Evolutionary conservation across 2,888 invertebrate genomes (phyloP).

Genomic region (Cartodere bifasciata): DNA sequence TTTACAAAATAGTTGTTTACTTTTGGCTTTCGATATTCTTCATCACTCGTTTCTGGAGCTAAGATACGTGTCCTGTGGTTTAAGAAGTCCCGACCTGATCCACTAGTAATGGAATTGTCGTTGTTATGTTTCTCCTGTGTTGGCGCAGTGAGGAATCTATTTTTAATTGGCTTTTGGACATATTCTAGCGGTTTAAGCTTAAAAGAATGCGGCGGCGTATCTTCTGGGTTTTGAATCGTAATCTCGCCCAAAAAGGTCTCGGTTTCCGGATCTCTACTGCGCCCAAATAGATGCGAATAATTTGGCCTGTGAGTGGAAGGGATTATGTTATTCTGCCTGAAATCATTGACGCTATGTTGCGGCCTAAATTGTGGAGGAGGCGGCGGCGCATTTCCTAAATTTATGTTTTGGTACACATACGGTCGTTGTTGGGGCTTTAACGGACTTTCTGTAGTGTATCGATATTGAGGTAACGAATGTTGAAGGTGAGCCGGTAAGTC

Average conservation of each 20-base stretch:
- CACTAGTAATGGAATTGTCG: conserved; percentile 10
- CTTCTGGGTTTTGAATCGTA: conserved; percentile 49
- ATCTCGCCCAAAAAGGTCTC: conserved; percentile 52
- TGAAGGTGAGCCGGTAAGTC: conserved; percentile 32
- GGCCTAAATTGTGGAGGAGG: conserved; percentile 12
- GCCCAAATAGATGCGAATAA: conserved; percentile 39
- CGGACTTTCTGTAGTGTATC: conserved; percentile 36
- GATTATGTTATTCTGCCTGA: conserved; percentile 9
- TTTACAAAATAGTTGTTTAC: conserved; percentile 30
- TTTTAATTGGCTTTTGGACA: background rate
- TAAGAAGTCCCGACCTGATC: conserved; percentile 20
- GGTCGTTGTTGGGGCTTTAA: conserved; percentile 25
- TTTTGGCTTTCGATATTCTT: conserved; percentile 17
- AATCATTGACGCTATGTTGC: conserved; percentile 10
- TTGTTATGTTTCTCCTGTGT: conserved; percentile 14
- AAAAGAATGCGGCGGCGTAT: conserved; percentile 22
- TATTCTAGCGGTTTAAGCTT: conserved; percentile 11
- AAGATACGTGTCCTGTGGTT: conserved; percentile 28
- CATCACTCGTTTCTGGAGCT: conserved; percentile 24
- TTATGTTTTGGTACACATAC: conserved; percentile 27
- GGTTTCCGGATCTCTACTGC: conserved; percentile 46
- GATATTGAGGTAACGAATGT: conserved; percentile 33
- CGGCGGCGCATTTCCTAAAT: conserved; percentile 23
- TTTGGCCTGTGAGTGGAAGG: conserved; percentile 42
- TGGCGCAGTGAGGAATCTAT: conserved; percentile 6